Evolutionary conservation across 2,888 invertebrate species (phyloP).

Genomic region (Lysandra coridon): DNA sequence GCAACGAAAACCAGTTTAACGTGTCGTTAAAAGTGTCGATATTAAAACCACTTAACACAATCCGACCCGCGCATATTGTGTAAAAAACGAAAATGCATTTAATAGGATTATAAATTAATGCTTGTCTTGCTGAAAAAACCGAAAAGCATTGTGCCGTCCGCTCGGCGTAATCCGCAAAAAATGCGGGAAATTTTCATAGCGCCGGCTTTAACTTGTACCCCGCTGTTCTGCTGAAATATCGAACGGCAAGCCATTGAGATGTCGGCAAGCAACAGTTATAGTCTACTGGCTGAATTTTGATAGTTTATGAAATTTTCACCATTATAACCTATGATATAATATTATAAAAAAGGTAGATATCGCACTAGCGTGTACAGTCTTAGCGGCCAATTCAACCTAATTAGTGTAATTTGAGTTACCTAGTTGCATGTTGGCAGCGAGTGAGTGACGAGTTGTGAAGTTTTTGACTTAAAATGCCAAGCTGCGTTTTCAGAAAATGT

Average conservation of each 20-base stretch:
- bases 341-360: no score
- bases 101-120: constrained; percentile 23
- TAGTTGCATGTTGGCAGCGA: no score
- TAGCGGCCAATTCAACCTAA: no score
- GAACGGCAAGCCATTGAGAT: background rate
- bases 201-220: constrained; percentile 31
- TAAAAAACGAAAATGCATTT: constrained; percentile 21
- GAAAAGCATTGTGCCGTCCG: constrained; percentile 21
- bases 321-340: background rate
- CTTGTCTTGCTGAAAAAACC: constrained; percentile 25
- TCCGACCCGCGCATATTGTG: background rate
- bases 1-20: background rate
- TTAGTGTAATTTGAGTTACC: no score
- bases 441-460: no score
- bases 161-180: constrained; percentile 32
- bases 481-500: no score
- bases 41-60: constrained; percentile 15
- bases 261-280: constrained; percentile 6
- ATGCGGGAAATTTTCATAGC: constrained; percentile 35
- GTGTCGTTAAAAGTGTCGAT: background rate
- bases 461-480: no score
- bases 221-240: constrained; percentile 12
- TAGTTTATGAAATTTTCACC: background rate
- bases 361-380: no score
- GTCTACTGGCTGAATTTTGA: background rate